These are phyloP conservation scores for Eulemur albifrons DNA, from an alignment of 2,797 vertebrate genomes.

Conservation along the genomic window DNA sequence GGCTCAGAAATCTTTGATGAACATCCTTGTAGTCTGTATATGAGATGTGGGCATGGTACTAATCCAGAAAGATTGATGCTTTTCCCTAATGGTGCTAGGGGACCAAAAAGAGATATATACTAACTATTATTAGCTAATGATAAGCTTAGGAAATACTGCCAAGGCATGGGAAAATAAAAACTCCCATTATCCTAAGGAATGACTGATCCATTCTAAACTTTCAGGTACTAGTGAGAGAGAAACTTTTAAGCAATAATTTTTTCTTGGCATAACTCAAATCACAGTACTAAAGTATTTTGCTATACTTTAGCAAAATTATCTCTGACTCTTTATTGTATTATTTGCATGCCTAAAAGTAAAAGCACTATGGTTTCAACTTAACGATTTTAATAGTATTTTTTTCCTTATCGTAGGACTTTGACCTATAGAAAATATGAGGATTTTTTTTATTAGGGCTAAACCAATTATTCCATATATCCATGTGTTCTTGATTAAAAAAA, in stretches of 20 bases:
- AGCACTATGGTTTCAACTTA: neutral
- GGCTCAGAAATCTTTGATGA: neutral
- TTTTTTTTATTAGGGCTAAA: neutral
- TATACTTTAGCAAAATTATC: neutral
- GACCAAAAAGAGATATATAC: neutral
- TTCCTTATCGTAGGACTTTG: neutral
- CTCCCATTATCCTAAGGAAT: neutral
- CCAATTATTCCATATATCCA: neutral
- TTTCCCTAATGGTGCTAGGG: neutral
- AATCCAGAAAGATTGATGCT: neutral
- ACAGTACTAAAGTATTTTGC: neutral
- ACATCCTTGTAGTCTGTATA: neutral
- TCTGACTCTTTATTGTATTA: neutral
- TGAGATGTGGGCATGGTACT: neutral
- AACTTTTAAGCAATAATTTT: neutral
- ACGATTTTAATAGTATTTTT: neutral
- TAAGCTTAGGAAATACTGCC: neutral
- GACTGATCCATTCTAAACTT: neutral
- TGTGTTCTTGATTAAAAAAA: neutral
- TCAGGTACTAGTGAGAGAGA: neutral
- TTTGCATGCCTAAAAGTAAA: neutral
- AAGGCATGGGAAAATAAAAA: neutral
- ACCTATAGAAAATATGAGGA: neutral
- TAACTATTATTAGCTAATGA: neutral
- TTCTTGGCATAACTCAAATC: neutral